Conservation (phyloP, 37 sponge, comb jelly and placozoan genomes). For the Cladorhizidae sp. region DNA sequence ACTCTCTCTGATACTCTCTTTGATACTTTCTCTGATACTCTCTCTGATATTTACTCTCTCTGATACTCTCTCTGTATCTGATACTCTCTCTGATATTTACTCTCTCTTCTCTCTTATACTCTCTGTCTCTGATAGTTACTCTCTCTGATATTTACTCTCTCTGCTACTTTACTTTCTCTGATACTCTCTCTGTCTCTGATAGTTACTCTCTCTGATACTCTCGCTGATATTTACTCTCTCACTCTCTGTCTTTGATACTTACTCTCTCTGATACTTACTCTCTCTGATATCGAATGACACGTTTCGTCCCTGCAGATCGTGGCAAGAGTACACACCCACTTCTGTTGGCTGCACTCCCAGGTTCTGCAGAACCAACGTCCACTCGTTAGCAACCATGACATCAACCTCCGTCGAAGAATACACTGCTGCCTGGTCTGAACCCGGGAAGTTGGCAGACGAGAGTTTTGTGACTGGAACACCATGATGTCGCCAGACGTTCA, state of each 20-base stretch:
- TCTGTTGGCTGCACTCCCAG: background rate
- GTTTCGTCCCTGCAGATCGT: background rate
- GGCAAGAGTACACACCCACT: slow-evolving; percentile 1
- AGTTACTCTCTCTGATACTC: too few relatives aligned
- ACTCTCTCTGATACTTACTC: background rate
- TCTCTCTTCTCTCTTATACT: too few relatives aligned
- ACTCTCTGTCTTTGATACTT: background rate
- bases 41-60: too few relatives aligned
- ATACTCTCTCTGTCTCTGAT: too few relatives aligned
- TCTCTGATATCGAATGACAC: background rate
- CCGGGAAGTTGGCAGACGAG: background rate
- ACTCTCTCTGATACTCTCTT: too few relatives aligned
- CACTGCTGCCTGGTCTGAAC: background rate
- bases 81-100: too few relatives aligned
- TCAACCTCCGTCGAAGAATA: background rate
- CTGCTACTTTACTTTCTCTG: too few relatives aligned
- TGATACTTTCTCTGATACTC: too few relatives aligned
- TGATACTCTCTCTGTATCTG: too few relatives aligned
- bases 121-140: too few relatives aligned
- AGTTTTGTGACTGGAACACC: background rate
- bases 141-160: too few relatives aligned
- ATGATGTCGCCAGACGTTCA: background rate
- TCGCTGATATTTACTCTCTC: background rate
- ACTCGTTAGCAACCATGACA: background rate
- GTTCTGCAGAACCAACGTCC: background rate